Evolutionary conservation across 2,888 invertebrate species (phyloP).

Genomic region (Adelognathus sp.): DNA sequence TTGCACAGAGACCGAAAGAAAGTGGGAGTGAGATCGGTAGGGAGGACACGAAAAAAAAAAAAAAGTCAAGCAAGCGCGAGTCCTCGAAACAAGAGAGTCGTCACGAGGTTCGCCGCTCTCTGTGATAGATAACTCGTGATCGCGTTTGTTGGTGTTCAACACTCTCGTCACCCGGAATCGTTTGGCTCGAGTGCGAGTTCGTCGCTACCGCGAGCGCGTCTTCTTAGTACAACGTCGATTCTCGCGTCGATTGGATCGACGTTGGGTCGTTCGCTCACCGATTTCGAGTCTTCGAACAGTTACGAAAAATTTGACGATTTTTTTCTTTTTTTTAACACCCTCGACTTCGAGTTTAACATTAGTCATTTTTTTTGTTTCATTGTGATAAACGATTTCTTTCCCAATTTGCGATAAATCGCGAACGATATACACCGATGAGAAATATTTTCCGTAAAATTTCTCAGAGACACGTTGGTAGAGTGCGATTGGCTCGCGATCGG

Average conservation of each 20-base stretch:
- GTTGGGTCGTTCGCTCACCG: no score
- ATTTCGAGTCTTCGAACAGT: no score
- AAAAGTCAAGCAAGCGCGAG: background rate
- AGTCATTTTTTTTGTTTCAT: no score
- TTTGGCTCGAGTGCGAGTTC: background rate
- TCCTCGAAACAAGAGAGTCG: slow-evolving; percentile 44
- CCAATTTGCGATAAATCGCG: no score
- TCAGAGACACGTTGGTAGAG: no score
- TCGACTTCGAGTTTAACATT: no score
- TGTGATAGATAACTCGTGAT: slow-evolving; percentile 44
- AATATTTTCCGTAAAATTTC: no score
- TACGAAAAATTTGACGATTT: background rate
- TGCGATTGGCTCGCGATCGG: no score
- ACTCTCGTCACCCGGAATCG: slow-evolving; percentile 54
- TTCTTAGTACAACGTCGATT: slow-evolving; percentile 44
- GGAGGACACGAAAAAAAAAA: slow-evolving; percentile 9
- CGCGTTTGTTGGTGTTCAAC: slow-evolving; percentile 2
- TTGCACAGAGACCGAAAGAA: background rate
- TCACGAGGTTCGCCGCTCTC: slow-evolving; percentile 63
- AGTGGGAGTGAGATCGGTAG: background rate
- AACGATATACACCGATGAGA: background rate
- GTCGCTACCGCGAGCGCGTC: slow-evolving; percentile 26
- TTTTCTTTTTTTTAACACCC: background rate
- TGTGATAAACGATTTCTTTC: no score
- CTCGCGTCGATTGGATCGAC: slow-evolving; percentile 25